Base-by-base conservation (phyloP, 2,113 vertebrate species). In the Myiozetetes cayanensis region DNA sequence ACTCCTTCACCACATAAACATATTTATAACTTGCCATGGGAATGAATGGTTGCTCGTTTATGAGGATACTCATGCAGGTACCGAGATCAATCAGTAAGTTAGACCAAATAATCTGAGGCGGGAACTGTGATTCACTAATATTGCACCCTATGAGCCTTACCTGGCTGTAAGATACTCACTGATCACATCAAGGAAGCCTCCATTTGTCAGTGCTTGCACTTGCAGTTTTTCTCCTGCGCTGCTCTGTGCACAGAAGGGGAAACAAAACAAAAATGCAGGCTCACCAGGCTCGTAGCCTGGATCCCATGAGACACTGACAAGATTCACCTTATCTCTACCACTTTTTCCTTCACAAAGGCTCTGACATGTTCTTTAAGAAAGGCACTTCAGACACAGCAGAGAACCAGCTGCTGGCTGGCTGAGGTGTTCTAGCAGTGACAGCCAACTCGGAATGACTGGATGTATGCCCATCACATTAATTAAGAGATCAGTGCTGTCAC, bases 391-490 rank as follows among this genome's bases (percentile, higher is more conserved):
- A 53, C 25, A 37, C 24, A 79, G 44, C 6, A 4, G 65, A 86
- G 24, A 62, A 28, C 31, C 5, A 39, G 19, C 28, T 89, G 41
- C 27, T 41, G 31, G 24, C 78, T 62, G 62, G 16, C 33, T 0
- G 1, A 33, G 39, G 16, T 80, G 43, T 79, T 86, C 49, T 72
- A 70, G 53, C 44, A 52, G 58, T 56, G 52, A 19, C 58, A 80
- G 58, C 21, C 0, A 0, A 18, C 62, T 92, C 1, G 0, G 10
- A 53, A 59, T 25, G 59, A 35, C 68, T 58, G 68, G 33, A 43
- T 67, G 9, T 23, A 15, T 14, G 9, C 20, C 50, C 10, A 3
- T 59, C 28, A 17, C 0, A 0, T 30, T 62, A 80, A 89, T 55
- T 37, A 55, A 91, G 77, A 55, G 44, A 81, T 37, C 1, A 3